Base-by-base conservation (phyloP, 2,797 vertebrate species). In the Microtus obscurus region DNA sequence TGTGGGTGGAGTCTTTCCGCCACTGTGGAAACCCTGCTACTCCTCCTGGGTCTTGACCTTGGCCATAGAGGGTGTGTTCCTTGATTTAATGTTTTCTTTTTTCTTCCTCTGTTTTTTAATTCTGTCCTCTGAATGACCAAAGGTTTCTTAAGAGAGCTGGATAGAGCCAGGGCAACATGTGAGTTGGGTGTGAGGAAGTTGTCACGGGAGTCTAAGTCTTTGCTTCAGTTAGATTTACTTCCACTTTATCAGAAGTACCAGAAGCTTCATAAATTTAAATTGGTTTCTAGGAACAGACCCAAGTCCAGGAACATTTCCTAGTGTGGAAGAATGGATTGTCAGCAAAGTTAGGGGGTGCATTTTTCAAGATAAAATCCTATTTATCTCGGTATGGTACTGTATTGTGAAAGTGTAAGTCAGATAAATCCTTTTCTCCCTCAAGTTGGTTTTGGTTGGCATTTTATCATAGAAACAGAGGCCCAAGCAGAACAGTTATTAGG, bases 191-290 rank as follows among this genome's bases (percentile, higher is more conserved):
- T 95, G 93, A 91, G 83, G 17, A 56, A 56, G 69, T 96, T 89
- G 67, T 92, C 59, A 87, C 67, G 79, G 90, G 76, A 91, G 87
- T 90, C 23, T 88, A 95, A 61, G 85, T 79, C 76, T 96, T 95
- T 81, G 45, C 92, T 97, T 93, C 40, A 93, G 45, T 78, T 76
- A 87, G 76, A 89, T 94, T 96, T 89, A 93, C 87, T 95, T 93
- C n/a, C 34, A 93, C 94, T 96, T 96, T 92, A 76, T 92, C 88
- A 93, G 96, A 96, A 97, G 92, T 94, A 95, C 34, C 86, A 92
- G 90, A 83, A 95, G 74, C 86, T 97, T 97, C 88, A 96, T 93
- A 95, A 93, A 96, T 96, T 94, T 95, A 96, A 89, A 92, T 95
- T 91, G 45, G 82, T 89, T 97, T 97, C 87, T 67, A 89, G 96